Percentiles rank a stretch among this genome's conserved stretches.
These are phyloP conservation scores for Stenoptilia bipunctidactyla DNA, from an alignment of 2,888 invertebrate genomes.

Conservation along the genomic window DNA sequence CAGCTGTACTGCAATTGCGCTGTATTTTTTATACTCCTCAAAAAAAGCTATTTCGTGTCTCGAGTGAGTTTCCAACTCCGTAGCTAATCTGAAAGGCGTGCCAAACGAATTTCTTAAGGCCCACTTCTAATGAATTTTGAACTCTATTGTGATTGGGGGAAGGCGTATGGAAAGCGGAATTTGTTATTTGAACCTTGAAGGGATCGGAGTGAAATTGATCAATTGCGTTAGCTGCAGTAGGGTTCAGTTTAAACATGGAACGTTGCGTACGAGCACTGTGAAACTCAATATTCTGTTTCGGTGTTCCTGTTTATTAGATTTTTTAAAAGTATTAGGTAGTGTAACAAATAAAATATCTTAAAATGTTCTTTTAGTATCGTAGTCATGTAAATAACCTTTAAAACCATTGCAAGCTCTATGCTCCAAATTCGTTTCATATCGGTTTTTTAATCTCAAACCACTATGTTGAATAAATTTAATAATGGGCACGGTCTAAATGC, in stretches of 20 bases:
- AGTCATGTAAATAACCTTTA: too few relatives aligned
- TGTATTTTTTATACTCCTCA: slow-evolving; percentile 1
- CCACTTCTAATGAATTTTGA: slow-evolving; percentile 18
- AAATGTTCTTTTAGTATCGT: too few relatives aligned
- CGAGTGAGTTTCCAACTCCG: slow-evolving; percentile 33
- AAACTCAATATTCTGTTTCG: too few relatives aligned
- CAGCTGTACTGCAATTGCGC: slow-evolving; percentile 5
- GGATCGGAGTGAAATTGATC: background rate
- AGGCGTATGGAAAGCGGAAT: background rate
- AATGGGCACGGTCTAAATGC: too few relatives aligned
- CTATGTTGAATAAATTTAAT: too few relatives aligned
- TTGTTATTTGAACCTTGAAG: background rate
- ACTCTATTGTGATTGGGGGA: slow-evolving; percentile 16
- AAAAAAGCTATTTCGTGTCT: slow-evolving; percentile 9
- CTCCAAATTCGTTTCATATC: too few relatives aligned
- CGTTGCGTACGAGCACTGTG: background rate
- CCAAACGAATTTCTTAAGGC: slow-evolving; percentile 8
- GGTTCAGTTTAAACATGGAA: background rate
- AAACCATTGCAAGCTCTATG: too few relatives aligned
- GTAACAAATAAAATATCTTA: too few relatives aligned
- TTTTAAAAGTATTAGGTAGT: too few relatives aligned
- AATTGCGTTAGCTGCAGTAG: slow-evolving; percentile 1
- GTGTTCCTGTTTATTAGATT: too few relatives aligned
- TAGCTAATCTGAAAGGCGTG: slow-evolving; percentile 25
- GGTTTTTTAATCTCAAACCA: too few relatives aligned